Base-by-base conservation (phyloP, 2,888 invertebrate genomes). In the Cyclophora albipunctata region DNA sequence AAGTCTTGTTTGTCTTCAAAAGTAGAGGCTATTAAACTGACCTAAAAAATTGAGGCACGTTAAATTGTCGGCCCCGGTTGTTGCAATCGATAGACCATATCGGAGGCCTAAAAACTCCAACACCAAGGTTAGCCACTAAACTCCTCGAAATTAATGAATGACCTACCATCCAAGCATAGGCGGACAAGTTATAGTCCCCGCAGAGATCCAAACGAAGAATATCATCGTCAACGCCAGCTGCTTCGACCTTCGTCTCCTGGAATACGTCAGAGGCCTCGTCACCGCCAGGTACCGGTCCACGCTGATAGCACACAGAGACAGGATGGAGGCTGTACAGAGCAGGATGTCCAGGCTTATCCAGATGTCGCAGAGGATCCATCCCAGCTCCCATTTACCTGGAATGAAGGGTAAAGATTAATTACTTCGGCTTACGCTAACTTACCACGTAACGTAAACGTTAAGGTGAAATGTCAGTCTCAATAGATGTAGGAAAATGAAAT, bases 261-360 rank as follows among this genome's bases (percentile, higher is more conserved):
- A 96, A 83, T 98, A 98, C 54, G 95, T 95, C 59, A 98, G 85
- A 0, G 98, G 98, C 69, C 95, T 93, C 45, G 97, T 98, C 50
- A 98, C 97, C 33, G 98, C 98, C 63, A 98, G 90, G 81, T 98
- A 98, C 63, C 94, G 90, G 81, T 95, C 95, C 57, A 98, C 92
- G 67, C 96, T 96, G 82, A 98, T 98, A 50, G 96, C 97, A 74
- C 97, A 97, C 54, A 98, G 90, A 64, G 97, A 97, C 40, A 98
- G 90, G 69, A 98, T 98, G 51, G 97, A 97, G 0, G 97, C 96
- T 0, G 98, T 98, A 83, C 97, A 98, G 48, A 98, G 91, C 57
- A 98, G 92, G 49, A 98, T 96, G 81, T 98, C 98, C 84, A 92
- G 91, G 66, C 96, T 97, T 59, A 98, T 94, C 98, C 98, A 98